Percentiles rank a stretch among this genome's conserved stretches.
Evolutionary conservation across 2,888 invertebrate genomes (phyloP).

Genomic region (Amblyteles armatorius): DNA sequence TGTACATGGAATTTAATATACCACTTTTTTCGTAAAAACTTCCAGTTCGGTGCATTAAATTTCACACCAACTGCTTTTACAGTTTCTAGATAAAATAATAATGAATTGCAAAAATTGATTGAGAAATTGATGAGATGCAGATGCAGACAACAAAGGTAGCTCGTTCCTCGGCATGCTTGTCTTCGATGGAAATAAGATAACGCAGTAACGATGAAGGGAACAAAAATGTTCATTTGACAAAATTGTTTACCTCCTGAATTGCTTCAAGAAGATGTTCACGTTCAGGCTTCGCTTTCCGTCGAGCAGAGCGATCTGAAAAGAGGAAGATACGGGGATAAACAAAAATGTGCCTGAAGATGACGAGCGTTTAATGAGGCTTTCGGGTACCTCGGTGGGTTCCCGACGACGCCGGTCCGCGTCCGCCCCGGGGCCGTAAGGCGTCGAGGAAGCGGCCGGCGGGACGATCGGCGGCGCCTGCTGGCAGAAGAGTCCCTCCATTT

Average conservation of each 20-base stretch:
- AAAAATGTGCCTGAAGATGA: neutral
- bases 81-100: too few species aligned
- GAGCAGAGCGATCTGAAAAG: conserved; percentile 91
- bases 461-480: conserved; percentile 89
- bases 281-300: conserved; percentile 98
- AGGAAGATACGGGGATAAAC: conserved; percentile 26
- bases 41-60: too few species aligned
- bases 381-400: conserved; percentile 90
- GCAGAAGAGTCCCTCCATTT: conserved; percentile 97
- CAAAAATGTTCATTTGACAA: conserved; percentile 7
- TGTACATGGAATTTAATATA: too few species aligned
- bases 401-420: conserved; percentile 89
- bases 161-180: neutral
- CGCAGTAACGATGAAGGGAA: neutral
- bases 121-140: neutral
- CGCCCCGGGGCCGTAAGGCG: conserved; percentile 84
- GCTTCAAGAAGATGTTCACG: conserved; percentile 99
- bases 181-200: too few species aligned
- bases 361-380: neutral
- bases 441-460: conserved; percentile 85
- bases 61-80: too few species aligned
- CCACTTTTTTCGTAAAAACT: too few species aligned
- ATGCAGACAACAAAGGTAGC: neutral
- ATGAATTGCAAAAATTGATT: too few species aligned
- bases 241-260: conserved; percentile 92